Percentiles rank a stretch among this genome's conserved stretches.
These are phyloP conservation scores for Lordiphosa fenestrarum DNA, from an alignment of 2,888 invertebrate genomes.

Conservation along the genomic window DNA sequence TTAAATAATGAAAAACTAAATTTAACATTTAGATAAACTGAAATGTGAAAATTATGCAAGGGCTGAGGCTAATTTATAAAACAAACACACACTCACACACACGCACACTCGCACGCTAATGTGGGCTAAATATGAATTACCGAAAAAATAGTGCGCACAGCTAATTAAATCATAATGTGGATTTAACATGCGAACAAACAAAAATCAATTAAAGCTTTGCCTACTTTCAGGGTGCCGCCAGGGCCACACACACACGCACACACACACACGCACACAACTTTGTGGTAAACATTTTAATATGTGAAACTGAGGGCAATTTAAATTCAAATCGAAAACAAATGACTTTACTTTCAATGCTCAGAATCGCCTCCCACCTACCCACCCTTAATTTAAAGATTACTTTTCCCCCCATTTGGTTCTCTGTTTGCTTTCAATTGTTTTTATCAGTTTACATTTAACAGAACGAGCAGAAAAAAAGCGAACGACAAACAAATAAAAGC, in stretches of 20 bases:
- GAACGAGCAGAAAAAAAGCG: slow-evolving; percentile 26
- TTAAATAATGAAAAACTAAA: slow-evolving; percentile 71
- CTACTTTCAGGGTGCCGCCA: slow-evolving; percentile 28
- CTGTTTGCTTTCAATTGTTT: slow-evolving; percentile 75
- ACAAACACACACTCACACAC: slow-evolving; percentile 44
- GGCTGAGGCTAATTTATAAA: slow-evolving; percentile 51
- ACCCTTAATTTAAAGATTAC: slow-evolving; percentile 69
- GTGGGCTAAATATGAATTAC: slow-evolving; percentile 65
- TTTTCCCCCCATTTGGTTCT: slow-evolving; percentile 43
- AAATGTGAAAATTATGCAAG: slow-evolving; percentile 68
- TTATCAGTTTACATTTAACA: slow-evolving; percentile 75
- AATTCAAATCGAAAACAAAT: slow-evolving; percentile 66
- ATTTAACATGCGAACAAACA: slow-evolving; percentile 54
- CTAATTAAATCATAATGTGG: slow-evolving; percentile 72
- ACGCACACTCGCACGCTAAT: slow-evolving; percentile 23
- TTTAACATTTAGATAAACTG: slow-evolving; percentile 69
- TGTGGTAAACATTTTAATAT: slow-evolving; percentile 55
- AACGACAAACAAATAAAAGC: slow-evolving; percentile 65
- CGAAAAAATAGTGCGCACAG: slow-evolving; percentile 56
- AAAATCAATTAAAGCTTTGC: slow-evolving; percentile 58
- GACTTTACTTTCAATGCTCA: slow-evolving; percentile 58
- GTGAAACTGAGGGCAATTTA: slow-evolving; percentile 41
- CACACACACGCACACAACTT: slow-evolving; percentile 19
- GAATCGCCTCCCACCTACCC: slow-evolving; percentile 7
- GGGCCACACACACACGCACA: not conserved